These are phyloP conservation scores for Aethina tumida DNA, from an alignment of 1,140 invertebrate species.

Conservation along the genomic window DNA sequence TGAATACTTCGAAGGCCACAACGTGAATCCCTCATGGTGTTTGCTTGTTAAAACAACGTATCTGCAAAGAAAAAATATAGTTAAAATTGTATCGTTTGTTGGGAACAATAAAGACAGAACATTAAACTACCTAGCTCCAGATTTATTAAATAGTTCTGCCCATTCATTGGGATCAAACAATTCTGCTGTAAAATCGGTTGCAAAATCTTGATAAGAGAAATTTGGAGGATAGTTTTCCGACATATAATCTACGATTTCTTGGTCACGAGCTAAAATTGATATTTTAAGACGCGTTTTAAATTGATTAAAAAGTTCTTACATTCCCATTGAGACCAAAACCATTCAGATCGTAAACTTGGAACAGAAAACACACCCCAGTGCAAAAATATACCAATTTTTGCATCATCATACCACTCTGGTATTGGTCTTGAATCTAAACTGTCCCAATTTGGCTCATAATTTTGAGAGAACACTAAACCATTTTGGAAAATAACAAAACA, in stretches of 20 bases:
- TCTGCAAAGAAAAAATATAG: conserved; percentile 39
- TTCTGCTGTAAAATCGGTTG: conserved; percentile 66
- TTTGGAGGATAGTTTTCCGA: conserved; percentile 63
- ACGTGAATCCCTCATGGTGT: conserved; percentile 86
- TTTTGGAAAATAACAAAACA: too few relatives aligned
- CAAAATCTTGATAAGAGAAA: conserved; percentile 83
- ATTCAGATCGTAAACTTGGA: conserved; percentile 72
- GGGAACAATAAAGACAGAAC: too few relatives aligned
- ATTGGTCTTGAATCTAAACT: conserved; percentile 74
- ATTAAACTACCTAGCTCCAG: conserved; percentile 73
- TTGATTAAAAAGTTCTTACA: too few relatives aligned
- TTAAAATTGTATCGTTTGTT: too few relatives aligned
- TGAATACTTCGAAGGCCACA: conserved; percentile 79
- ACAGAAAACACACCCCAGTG: conserved; percentile 91
- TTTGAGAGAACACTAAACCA: too few relatives aligned
- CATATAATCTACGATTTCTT: conserved; percentile 50
- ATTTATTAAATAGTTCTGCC: conserved; percentile 61
- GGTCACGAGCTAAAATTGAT: conserved; percentile 1
- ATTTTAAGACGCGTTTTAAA: too few relatives aligned
- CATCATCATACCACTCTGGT: conserved; percentile 80
- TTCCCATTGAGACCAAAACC: conserved; percentile 78
- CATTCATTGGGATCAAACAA: conserved; percentile 71
- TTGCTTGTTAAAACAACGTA: conserved; percentile 88
- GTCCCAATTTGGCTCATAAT: conserved; percentile 63
- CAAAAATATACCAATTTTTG: conserved; percentile 88